Conservation (phyloP, 64 coral and sea anemone species). For the Pachyseris speciosa region DNA sequence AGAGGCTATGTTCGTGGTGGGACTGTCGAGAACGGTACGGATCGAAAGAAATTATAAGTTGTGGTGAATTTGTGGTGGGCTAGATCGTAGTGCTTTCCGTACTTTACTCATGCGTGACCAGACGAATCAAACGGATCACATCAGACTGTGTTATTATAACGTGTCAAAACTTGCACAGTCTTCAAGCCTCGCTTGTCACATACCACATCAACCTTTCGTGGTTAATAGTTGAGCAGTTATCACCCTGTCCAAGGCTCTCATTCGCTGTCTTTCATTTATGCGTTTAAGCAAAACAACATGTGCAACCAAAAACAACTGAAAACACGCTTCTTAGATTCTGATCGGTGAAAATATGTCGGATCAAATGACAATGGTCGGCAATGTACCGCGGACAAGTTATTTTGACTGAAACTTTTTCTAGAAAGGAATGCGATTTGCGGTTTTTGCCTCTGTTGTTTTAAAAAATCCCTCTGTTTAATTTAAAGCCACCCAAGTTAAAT, state of each 20-base stretch:
- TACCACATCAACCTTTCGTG: conserved; percentile 41
- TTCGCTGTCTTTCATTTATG: conserved; percentile 16
- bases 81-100: background rate
- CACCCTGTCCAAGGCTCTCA: conserved; percentile 35
- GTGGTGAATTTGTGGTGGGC: conserved; percentile 5
- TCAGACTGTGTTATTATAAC: conserved; percentile 47
- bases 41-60: background rate
- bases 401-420: conserved; percentile 9
- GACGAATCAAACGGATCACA: conserved; percentile 17
- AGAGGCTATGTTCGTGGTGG: background rate
- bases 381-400: conserved; percentile 1
- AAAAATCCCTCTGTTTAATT: conserved; percentile 23
- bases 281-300: conserved; percentile 2
- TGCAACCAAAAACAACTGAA: conserved; percentile 28
- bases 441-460: conserved; percentile 32
- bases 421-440: conserved; percentile 28
- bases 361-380: background rate
- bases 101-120: conserved; percentile 39
- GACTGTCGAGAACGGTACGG: background rate
- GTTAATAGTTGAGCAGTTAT: conserved; percentile 49
- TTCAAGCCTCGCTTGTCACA: conserved; percentile 55
- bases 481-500: conserved; percentile 33
- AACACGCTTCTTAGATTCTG: background rate
- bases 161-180: conserved; percentile 40
- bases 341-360: background rate